A percentile compares a stretch with the other conserved stretches of the same genome.
Conservation (phyloP, 2,797 vertebrate genomes). For the Molothrus aeneus region DNA sequence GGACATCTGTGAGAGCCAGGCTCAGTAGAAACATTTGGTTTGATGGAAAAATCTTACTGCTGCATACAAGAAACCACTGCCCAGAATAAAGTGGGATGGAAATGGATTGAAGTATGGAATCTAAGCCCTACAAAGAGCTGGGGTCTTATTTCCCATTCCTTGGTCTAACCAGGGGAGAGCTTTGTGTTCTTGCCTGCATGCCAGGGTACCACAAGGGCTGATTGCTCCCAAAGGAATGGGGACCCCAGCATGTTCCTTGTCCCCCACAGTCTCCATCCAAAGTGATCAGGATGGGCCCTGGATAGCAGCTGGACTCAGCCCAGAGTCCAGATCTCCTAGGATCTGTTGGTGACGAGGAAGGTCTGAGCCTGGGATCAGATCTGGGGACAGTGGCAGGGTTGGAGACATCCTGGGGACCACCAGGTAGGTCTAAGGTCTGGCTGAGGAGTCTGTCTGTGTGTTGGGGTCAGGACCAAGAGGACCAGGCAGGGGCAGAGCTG, state of each 20-base stretch:
- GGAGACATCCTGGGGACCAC: neutral
- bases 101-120: neutral
- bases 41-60: neutral
- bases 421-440: neutral
- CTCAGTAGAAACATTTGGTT: neutral
- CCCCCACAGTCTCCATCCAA: neutral
- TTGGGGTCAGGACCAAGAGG: neutral
- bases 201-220: neutral
- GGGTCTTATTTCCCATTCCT: neutral
- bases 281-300: neutral
- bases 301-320: neutral
- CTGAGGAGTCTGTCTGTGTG: neutral
- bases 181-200: neutral
- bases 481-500: neutral
- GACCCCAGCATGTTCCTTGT: rapidly evolving
- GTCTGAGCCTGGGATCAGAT: neutral
- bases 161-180: neutral
- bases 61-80: neutral
- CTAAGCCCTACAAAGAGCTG: rapidly evolving
- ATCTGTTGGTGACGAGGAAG: neutral
- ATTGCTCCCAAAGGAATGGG: neutral
- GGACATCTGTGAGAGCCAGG: neutral
- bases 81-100: neutral
- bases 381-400: neutral
- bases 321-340: neutral